A percentile compares a stretch with the other conserved stretches of the same genome.
Evolutionary conservation across 2,888 invertebrate genomes (phyloP).

Genomic region (Drosophila pegasa): DNA sequence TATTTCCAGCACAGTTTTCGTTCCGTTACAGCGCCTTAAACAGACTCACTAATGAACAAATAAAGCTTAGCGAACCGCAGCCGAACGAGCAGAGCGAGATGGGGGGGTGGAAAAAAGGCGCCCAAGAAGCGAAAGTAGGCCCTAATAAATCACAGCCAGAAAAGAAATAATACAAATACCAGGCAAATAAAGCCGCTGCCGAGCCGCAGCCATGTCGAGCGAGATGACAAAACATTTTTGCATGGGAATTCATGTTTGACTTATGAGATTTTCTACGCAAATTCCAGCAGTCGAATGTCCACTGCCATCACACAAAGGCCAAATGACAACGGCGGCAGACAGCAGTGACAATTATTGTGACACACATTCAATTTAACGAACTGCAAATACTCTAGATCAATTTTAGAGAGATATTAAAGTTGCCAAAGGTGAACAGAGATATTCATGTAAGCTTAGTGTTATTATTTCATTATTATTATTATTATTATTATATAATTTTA

Average conservation of each 20-base stretch:
- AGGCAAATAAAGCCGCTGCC: slow-evolving; percentile 40
- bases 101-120: slow-evolving; percentile 5
- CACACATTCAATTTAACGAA: slow-evolving; percentile 18
- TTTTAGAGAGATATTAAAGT: not conserved
- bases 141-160: slow-evolving; percentile 72
- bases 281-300: slow-evolving; percentile 53
- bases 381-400: too few relatives aligned
- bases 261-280: slow-evolving; percentile 76
- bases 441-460: too few relatives aligned
- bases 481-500: too few relatives aligned
- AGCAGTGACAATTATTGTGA: not conserved
- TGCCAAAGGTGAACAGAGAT: too few relatives aligned
- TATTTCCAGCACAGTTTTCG: slow-evolving; percentile 14
- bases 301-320: slow-evolving; percentile 16
- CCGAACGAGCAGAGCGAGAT: slow-evolving; percentile 19
- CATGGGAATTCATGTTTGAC: slow-evolving; percentile 72
- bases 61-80: slow-evolving; percentile 67
- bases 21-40: slow-evolving; percentile 19
- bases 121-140: slow-evolving; percentile 32
- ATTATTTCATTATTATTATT: too few relatives aligned
- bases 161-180: slow-evolving; percentile 71
- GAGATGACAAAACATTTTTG: slow-evolving; percentile 75
- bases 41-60: slow-evolving; percentile 73
- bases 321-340: slow-evolving; percentile 12
- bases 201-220: slow-evolving; percentile 7